Conservation (phyloP, 2,797 vertebrate genomes). For the Xiphorhynchus erythropygius region DNA sequence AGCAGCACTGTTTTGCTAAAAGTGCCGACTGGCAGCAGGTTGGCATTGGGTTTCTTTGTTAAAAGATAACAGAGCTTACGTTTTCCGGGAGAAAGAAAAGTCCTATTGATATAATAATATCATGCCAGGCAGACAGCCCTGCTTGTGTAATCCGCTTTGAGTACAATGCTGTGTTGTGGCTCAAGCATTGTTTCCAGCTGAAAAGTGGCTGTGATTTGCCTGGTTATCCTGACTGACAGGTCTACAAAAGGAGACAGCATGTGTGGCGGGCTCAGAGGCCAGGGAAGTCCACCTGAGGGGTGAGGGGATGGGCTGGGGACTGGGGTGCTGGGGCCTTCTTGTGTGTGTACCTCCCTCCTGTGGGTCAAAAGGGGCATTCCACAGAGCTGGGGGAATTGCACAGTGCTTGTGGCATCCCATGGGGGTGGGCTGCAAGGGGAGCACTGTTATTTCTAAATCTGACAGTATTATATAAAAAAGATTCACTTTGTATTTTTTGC, state of each 20-base stretch:
- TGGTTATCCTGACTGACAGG: constrained; percentile 69
- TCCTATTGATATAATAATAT: constrained; percentile 71
- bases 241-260: constrained; percentile 55
- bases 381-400: background rate
- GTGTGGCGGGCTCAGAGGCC: background rate
- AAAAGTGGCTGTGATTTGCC: constrained; percentile 60
- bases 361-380: background rate
- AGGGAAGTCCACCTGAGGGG: constrained; percentile 43
- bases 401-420: background rate
- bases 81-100: constrained; percentile 58
- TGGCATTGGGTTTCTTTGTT: constrained; percentile 70
- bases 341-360: fast-evolving
- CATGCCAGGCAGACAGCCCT: constrained; percentile 68
- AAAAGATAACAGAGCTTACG: constrained; percentile 54
- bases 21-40: constrained; percentile 50
- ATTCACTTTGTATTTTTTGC: background rate
- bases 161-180: constrained; percentile 61
- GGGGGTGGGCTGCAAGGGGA: background rate
- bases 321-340: background rate
- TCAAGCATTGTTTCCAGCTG: constrained; percentile 65
- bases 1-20: constrained; percentile 42
- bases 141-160: constrained; percentile 67
- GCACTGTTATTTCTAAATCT: background rate
- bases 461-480: background rate
- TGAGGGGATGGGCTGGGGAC: background rate